Evolutionary conservation across 2,113 vertebrate species (phyloP).

Genomic region (Potamarius usumacintae): DNA sequence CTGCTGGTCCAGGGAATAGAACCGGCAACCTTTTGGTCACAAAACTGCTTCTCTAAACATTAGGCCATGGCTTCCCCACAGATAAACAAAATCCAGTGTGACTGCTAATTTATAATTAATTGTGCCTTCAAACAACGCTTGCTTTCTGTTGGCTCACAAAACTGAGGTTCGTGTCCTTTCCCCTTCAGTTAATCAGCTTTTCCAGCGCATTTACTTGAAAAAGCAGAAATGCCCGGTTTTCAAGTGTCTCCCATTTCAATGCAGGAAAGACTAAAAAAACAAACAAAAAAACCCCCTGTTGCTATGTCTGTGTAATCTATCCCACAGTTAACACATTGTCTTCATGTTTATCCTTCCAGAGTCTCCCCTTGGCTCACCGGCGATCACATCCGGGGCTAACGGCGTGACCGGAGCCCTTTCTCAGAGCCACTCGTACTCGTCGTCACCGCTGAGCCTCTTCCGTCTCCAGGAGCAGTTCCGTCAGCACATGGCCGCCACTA

Average conservation of each 20-base stretch:
- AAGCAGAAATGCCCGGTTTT: not conserved
- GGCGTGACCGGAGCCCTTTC: slow-evolving; percentile 75
- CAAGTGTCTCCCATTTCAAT: not conserved
- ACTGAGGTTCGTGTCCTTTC: not conserved
- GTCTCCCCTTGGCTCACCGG: slow-evolving; percentile 79
- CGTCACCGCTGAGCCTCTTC: slow-evolving; percentile 96
- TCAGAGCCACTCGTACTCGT: slow-evolving; percentile 93
- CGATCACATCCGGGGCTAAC: slow-evolving; percentile 75
- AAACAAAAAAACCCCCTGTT: not conserved
- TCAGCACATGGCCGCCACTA: slow-evolving; percentile 98
- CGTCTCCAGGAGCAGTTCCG: slow-evolving; percentile 98
- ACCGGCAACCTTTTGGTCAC: too few species aligned
- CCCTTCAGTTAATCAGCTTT: not conserved
- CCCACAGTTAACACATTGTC: not conserved
- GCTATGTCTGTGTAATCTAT: not conserved
- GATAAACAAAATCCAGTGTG: not conserved
- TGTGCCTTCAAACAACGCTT: not conserved
- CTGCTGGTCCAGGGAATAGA: too few species aligned
- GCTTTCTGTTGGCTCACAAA: not conserved
- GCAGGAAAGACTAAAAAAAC: not conserved
- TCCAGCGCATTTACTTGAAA: not conserved
- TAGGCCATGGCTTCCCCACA: not conserved
- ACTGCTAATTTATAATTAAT: not conserved
- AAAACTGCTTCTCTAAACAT: too few species aligned
- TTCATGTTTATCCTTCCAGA: slow-evolving; percentile 72